phyloP scores from a whole-genome alignment of 2,113 vertebrate genomes.

The Delphinapterus leucas region DNA sequence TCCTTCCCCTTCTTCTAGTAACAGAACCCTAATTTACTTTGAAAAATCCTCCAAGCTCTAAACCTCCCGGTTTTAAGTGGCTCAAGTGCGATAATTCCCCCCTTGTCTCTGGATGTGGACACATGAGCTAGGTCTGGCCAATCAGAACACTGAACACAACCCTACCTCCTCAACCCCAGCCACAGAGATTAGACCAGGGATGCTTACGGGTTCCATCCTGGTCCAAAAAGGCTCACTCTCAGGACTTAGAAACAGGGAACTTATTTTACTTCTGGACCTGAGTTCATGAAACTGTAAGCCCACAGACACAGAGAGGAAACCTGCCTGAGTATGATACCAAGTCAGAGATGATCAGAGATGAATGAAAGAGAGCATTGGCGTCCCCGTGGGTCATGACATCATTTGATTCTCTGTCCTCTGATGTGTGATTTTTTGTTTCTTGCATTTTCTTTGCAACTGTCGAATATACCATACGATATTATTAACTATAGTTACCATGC shows the following conservation, averaged over 20 bases:
- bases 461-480: not conserved
- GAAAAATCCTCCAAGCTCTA: not conserved
- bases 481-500: not conserved
- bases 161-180: not conserved
- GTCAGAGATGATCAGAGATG: not conserved
- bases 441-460: not conserved
- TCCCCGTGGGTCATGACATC: not conserved
- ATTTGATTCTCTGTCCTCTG: not conserved
- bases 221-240: not conserved
- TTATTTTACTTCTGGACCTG: not conserved
- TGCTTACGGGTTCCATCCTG: not conserved
- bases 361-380: fast-evolving
- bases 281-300: not conserved
- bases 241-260: not conserved
- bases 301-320: not conserved
- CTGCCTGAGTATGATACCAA: not conserved
- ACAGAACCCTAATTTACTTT: not conserved
- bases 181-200: not conserved
- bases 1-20: not conserved
- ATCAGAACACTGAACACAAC: not conserved
- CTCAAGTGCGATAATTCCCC: not conserved
- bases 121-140: no score
- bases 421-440: not conserved
- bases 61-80: not conserved
- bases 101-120: not conserved